These are phyloP conservation scores for Criorhina ranunculi DNA, from an alignment of 2,888 invertebrate species.

Conservation along the genomic window DNA sequence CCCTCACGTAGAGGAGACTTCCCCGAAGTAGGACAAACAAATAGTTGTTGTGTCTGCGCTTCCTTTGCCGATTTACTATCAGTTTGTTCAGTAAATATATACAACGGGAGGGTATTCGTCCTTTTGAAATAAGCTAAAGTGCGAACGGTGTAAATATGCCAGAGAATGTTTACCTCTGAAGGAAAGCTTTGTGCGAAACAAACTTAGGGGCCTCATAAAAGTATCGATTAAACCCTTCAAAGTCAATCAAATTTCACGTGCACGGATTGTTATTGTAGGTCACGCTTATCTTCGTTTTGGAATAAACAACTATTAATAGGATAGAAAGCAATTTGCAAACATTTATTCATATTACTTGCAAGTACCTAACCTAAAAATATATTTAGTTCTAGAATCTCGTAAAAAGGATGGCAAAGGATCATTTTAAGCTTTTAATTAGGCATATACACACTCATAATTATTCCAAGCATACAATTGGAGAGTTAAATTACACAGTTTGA, in stretches of 20 bases:
- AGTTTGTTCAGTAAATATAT: conserved; percentile 51
- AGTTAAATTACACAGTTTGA: too few species aligned
- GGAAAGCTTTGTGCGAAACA: conserved; percentile 44
- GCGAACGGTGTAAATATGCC: conserved; percentile 56
- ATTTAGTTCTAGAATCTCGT: too few species aligned
- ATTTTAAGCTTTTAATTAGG: too few species aligned
- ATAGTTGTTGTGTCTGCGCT: conserved; percentile 74
- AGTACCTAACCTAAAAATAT: too few species aligned
- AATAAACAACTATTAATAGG: not conserved
- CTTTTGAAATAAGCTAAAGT: conserved; percentile 36
- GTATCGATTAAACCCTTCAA: conserved; percentile 65
- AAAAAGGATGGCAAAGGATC: too few species aligned
- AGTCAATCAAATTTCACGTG: conserved; percentile 58
- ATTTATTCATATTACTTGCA: not conserved
- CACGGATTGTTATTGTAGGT: conserved; percentile 58
- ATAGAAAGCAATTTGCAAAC: not conserved
- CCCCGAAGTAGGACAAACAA: conserved; percentile 70
- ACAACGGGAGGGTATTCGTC: conserved; percentile 20
- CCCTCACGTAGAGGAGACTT: conserved; percentile 37
- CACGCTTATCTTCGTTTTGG: conserved; percentile 33
- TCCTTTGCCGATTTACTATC: conserved; percentile 37
- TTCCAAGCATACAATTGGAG: too few species aligned
- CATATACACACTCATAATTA: too few species aligned
- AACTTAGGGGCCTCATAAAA: conserved; percentile 19
- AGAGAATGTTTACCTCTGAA: conserved; percentile 49